These are phyloP conservation scores for Rana temporaria DNA, from an alignment of 2,113 vertebrate species.

Conservation along the genomic window DNA sequence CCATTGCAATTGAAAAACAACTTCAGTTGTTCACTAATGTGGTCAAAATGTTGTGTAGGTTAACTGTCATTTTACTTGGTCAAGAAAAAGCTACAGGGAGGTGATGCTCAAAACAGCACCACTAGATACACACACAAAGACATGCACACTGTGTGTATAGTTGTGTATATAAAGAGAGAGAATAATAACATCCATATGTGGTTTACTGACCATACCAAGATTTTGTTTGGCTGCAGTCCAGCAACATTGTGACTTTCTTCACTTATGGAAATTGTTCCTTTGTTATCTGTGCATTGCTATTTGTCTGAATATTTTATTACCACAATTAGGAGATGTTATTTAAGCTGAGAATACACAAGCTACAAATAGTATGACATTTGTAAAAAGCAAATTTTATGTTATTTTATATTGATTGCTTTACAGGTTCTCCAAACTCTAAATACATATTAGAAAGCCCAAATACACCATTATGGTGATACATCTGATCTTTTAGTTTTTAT, in stretches of 20 bases:
- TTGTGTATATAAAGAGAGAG: not conserved
- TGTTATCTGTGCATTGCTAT: not conserved
- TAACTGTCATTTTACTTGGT: not conserved
- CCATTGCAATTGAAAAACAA: not conserved
- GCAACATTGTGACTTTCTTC: not conserved
- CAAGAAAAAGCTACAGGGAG: constrained; percentile 3
- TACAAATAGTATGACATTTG: not conserved
- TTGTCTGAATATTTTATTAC: not conserved
- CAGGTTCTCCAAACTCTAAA: too few relatives aligned
- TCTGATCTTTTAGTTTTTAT: too few relatives aligned
- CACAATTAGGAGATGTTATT: not conserved
- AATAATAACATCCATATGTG: constrained; percentile 38
- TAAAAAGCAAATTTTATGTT: not conserved
- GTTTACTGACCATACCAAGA: constrained; percentile 21
- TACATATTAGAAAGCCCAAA: too few relatives aligned
- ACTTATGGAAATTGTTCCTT: not conserved
- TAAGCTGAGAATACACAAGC: too few relatives aligned
- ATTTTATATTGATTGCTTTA: not conserved
- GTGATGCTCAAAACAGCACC: not conserved
- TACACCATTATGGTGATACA: too few relatives aligned
- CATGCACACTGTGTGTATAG: not conserved
- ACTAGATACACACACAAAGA: too few relatives aligned
- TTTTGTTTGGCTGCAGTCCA: constrained; percentile 31
- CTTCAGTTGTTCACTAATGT: not conserved
- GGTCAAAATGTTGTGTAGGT: constrained; percentile 25